A percentile compares a stretch with the other conserved stretches of the same genome.
Conservation (phyloP, 2,797 vertebrate genomes). For the Anolis apletophallus region DNA sequence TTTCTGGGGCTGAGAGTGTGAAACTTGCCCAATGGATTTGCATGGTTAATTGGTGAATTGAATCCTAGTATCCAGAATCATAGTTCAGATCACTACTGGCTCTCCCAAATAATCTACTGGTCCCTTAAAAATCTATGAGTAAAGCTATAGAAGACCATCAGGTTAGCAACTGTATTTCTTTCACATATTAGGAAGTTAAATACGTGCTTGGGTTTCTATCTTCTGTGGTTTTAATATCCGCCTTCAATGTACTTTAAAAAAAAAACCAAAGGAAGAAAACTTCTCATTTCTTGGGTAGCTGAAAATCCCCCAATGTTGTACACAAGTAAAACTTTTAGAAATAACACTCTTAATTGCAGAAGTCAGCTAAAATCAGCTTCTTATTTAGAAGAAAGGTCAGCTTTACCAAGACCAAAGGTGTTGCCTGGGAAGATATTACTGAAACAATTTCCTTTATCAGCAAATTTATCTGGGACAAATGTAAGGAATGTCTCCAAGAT, state of each 20-base stretch:
- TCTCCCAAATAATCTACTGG: not conserved
- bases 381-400: conserved; percentile 40
- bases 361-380: not conserved
- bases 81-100: no score
- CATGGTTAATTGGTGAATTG: no score
- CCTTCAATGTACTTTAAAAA: not conserved
- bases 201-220: conserved; percentile 22
- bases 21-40: no score
- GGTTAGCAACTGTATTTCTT: not conserved
- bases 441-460: conserved; percentile 38
- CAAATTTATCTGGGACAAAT: conserved; percentile 42
- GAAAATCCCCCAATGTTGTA: not conserved
- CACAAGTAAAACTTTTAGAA: conserved; percentile 34
- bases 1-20: no score
- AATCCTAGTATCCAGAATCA: no score
- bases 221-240: not conserved
- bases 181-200: conserved; percentile 58
- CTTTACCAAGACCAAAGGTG: conserved; percentile 39
- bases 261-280: not conserved
- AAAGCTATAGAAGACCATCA: not conserved
- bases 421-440: not conserved
- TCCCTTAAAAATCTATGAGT: not conserved
- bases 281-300: not conserved
- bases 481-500: conserved; percentile 37
- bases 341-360: conserved; percentile 9